Base-by-base conservation (phyloP, 2,888 invertebrate species). In the Nomada ferruginata region DNA sequence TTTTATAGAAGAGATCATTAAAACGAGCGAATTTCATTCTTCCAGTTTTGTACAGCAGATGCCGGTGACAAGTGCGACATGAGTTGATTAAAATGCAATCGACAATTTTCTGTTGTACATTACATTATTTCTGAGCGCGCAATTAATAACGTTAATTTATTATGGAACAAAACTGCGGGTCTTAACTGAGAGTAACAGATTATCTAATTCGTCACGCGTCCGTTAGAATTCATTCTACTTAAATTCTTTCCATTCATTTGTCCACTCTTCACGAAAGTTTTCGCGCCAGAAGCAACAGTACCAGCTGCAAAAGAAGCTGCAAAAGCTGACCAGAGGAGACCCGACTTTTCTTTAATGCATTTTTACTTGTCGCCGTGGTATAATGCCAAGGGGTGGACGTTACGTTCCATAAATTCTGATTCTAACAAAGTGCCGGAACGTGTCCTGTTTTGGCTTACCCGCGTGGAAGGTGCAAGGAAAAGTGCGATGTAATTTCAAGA, bases 401-500 rank as follows among this genome's bases (percentile, higher is more conserved):
- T 1, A 20, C 10, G 20, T 71, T 42, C 44, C 60, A 63, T 71
- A 82, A 82, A 78, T 71, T 36, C 50, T 74, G 66, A 82, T 71
- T 53, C 36, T 63, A 74, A 79, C 65, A 61, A 71, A 82, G 65
- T 50, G 55, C 65, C 57, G 70, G 23, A 70, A 53, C 70, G 50
- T 63, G 78, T 61, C 26, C n/a, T 26, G 44, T 50, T 60, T 15
- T 36, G 36, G 47, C 50, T 71, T 10, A 52, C 29, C 59, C 15
- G 29, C 4, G 26, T 50, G 47, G 20, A 20, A 53, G 29, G 13
- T n/a, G 13, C n/a, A 11, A n/a, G 42, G 20, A 29, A 0, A 47
- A 18, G n/a, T 26, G 18, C 50, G 61, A 66, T 44, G 29, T 53
- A 66, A 11, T 36, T 66, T 9, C n/a, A 18, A 9, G n/a, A 23